phyloP scores from a whole-genome alignment of 2,888 invertebrate genomes.

The Spisula subtruncata region DNA sequence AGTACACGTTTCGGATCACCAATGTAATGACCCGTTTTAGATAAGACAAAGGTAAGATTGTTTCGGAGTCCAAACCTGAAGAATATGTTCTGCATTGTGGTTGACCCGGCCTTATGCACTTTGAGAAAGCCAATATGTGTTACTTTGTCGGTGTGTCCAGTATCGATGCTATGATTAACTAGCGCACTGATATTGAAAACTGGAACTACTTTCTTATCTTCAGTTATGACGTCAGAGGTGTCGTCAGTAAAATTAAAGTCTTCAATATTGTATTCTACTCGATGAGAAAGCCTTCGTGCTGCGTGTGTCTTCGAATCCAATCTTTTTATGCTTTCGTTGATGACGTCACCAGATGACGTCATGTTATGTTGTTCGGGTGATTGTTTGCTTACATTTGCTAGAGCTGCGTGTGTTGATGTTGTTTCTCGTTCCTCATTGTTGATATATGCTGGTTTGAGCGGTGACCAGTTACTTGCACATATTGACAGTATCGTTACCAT shows the following conservation, averaged over 20 bases:
- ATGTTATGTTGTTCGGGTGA: background rate
- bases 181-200: background rate
- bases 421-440: background rate
- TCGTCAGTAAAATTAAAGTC: background rate
- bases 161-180: background rate
- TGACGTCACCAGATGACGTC: background rate
- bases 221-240: background rate
- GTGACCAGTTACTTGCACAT: background rate
- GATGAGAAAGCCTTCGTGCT: background rate
- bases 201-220: background rate
- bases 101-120: conserved; percentile 57
- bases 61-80: conserved; percentile 49
- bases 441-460: background rate
- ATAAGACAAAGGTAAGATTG: conserved; percentile 43
- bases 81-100: conserved; percentile 59
- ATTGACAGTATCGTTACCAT: background rate
- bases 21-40: conserved; percentile 40
- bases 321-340: background rate
- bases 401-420: background rate
- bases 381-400: background rate
- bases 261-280: background rate
- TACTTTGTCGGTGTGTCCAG: background rate
- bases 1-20: background rate
- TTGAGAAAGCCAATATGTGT: conserved; percentile 53
- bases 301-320: background rate